Evolutionary conservation across 2,797 vertebrate species (phyloP), one percentile per base, ranked within the genome.

Genomic region (Acomys russatus): DNA sequence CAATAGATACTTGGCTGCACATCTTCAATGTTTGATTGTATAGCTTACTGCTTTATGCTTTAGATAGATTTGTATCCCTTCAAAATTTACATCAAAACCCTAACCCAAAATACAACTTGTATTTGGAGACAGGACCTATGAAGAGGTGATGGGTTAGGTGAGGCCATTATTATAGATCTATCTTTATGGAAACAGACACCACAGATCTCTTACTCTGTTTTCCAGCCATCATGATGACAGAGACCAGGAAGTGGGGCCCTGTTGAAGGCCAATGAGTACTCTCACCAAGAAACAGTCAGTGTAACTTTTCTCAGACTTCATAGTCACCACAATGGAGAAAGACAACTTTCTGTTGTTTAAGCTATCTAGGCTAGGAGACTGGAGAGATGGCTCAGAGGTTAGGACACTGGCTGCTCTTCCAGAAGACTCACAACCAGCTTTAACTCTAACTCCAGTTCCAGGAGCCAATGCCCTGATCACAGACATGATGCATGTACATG

Each of bases 21-120:
- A 86, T n/a, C 25, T 90, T 94, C 49, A 66, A 28, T 88, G 28
- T 92, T 90, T 94, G 80, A 88, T 76, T 78, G 87, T 28, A 74
- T 18, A 87, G 78, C 15, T 82, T 92, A 93, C 64, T 92, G 35
- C 17, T 79, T 71, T 15, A 18, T 92, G 35, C 17, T 79, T 71
- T 15, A 18, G 28, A 71, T 6, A 79, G 35, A 94, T 70, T 9
- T 73, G 20, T 66, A 8, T 25, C 6, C 23, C 33, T 80, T 8
- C 12, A 15, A 76, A 77, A 92, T 85, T 88, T 3, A 30, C 35
- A 30, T 15, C 84, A 56, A 94, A 61, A 25, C 20, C 22, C 70
- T 84, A 95, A 56, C 2, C 22, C 38, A 51, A 35, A 94, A 23
- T 44, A 38, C n/a, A 78, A 82, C 49, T 88, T 76, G 4, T 38